Percentiles rank a stretch among this genome's conserved stretches.
phyloP scores from a whole-genome alignment of 2,113 vertebrate species.

The Paralichthys olivaceus region DNA sequence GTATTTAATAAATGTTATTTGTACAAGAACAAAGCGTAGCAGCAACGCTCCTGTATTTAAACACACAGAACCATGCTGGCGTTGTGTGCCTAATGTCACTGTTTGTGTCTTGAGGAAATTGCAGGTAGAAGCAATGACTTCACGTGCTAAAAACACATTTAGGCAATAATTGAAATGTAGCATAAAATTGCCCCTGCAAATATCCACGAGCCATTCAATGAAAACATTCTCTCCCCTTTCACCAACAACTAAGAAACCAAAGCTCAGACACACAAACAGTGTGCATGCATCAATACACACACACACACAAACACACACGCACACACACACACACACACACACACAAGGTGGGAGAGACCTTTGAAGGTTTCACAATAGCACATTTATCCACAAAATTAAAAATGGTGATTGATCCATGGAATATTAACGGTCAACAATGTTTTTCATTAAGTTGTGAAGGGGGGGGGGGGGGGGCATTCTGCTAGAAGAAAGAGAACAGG shows the following conservation, averaged over 20 bases:
- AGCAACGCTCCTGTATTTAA: slow-evolving; percentile 80
- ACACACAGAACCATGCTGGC: slow-evolving; percentile 28
- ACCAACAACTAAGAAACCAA: slow-evolving; percentile 86
- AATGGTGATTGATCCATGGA: slow-evolving; percentile 91
- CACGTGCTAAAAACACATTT: slow-evolving; percentile 94
- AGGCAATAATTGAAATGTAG: slow-evolving; percentile 99
- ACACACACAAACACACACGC: slow-evolving; percentile 53
- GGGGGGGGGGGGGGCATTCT: slow-evolving; percentile 75
- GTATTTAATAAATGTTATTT: slow-evolving; percentile 45
- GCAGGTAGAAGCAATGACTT: slow-evolving; percentile 88
- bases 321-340: slow-evolving; percentile 48
- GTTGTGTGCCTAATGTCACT: slow-evolving; percentile 72
- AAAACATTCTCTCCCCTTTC: slow-evolving; percentile 87
- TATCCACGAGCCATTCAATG: slow-evolving; percentile 95
- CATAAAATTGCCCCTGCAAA: slow-evolving; percentile 99
- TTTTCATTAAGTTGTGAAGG: slow-evolving; percentile 92
- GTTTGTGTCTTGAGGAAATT: slow-evolving; percentile 87
- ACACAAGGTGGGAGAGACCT: slow-evolving; percentile 80
- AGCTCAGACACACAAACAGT: slow-evolving; percentile 43
- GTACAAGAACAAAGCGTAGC: slow-evolving; percentile 45
- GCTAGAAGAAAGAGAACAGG: slow-evolving; percentile 79
- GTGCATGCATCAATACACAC: slow-evolving; percentile 27
- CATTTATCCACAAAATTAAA: slow-evolving; percentile 88
- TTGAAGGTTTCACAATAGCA: slow-evolving; percentile 82
- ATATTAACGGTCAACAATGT: slow-evolving; percentile 92